Percentiles rank a stretch among this genome's conserved stretches.
These are phyloP conservation scores for Dorcus hopei DNA, from an alignment of 2,888 invertebrate species.

Conservation along the genomic window DNA sequence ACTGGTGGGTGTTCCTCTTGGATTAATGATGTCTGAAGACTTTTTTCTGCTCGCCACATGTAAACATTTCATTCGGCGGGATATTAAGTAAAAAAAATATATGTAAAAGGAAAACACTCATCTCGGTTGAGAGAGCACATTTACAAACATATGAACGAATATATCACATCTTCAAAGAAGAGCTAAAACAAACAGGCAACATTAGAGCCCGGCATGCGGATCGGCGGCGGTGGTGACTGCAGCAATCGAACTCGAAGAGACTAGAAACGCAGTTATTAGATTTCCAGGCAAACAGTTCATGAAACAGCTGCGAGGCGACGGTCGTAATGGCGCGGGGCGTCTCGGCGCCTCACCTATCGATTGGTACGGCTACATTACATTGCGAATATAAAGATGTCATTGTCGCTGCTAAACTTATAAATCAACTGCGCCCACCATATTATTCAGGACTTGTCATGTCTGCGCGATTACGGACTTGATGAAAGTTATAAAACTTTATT, in stretches of 20 bases:
- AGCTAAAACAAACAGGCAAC: slow-evolving; percentile 24
- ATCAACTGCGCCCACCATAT: slow-evolving; percentile 1
- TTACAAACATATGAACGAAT: slow-evolving; percentile 28
- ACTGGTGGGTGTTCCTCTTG: too few species aligned
- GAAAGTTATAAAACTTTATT: slow-evolving; percentile 11
- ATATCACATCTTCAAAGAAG: slow-evolving; percentile 28
- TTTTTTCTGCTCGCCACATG: slow-evolving; percentile 4
- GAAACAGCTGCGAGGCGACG: slow-evolving; percentile 46
- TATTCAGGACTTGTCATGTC: neutral
- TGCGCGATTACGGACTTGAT: neutral
- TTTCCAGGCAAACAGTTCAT: slow-evolving; percentile 47
- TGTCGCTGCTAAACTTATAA: slow-evolving; percentile 6
- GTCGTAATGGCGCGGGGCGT: slow-evolving; percentile 38
- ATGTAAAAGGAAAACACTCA: slow-evolving; percentile 6
- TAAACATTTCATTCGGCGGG: neutral
- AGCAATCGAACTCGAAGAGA: slow-evolving; percentile 25
- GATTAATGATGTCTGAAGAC: too few species aligned
- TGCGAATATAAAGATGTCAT: slow-evolving; percentile 25
- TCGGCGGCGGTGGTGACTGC: slow-evolving; percentile 9
- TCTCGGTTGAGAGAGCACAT: slow-evolving; percentile 18
- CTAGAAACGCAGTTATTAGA: slow-evolving; percentile 42
- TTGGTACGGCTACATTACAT: slow-evolving; percentile 29
- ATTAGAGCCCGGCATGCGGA: slow-evolving; percentile 18
- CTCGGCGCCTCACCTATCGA: slow-evolving; percentile 44
- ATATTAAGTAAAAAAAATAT: slow-evolving; percentile 1